phyloP scores from a whole-genome alignment of 2,888 invertebrate genomes.

The Parelbella ahira region DNA sequence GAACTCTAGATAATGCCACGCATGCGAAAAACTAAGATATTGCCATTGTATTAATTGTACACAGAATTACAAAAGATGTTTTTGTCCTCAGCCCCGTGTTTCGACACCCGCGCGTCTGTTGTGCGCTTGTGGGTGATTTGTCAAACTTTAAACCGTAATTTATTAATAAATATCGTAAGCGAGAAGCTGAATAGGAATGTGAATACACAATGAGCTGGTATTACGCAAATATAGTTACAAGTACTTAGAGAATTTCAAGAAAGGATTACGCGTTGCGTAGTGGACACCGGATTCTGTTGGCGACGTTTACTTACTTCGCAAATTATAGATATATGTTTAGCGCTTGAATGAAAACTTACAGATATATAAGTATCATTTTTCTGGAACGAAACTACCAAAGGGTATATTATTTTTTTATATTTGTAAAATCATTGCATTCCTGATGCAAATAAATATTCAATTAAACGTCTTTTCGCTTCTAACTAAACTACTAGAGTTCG shows the following conservation, averaged over 20 bases:
- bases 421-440: no score
- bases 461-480: no score
- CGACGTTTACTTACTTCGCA: no score
- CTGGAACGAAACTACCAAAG: no score
- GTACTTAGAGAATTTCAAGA: slow-evolving; percentile 7
- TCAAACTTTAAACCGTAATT: slow-evolving; percentile 43
- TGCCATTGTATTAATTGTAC: slow-evolving; percentile 60
- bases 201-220: slow-evolving; percentile 36
- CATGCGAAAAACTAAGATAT: slow-evolving; percentile 66
- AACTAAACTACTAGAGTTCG: no score
- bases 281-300: no score
- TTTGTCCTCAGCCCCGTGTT: slow-evolving; percentile 26
- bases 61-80: slow-evolving; percentile 23
- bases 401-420: no score
- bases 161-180: slow-evolving; percentile 41
- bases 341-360: no score
- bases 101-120: slow-evolving; percentile 34
- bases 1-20: slow-evolving; percentile 45
- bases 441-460: no score
- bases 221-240: slow-evolving; percentile 17
- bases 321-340: no score
- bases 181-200: slow-evolving; percentile 35
- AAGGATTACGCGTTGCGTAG: slow-evolving; percentile 37
- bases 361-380: no score
- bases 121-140: slow-evolving; percentile 40